Base-by-base conservation (phyloP, 2,888 invertebrate genomes). In the Eurois occulta region DNA sequence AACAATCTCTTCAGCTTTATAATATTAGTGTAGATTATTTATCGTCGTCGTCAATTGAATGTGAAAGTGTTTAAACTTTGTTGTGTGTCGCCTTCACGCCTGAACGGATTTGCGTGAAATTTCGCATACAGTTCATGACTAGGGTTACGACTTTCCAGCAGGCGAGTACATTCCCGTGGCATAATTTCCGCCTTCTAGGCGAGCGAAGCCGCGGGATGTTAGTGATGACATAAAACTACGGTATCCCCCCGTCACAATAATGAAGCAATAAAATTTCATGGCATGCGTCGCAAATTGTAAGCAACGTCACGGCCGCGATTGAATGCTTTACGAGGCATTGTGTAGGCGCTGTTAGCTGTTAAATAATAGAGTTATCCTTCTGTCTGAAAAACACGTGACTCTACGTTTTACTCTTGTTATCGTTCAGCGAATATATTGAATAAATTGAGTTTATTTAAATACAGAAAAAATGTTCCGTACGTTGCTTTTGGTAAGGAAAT, bases 181-280 rank as follows among this genome's bases (percentile, higher is more conserved):
- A 18, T 28, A 58, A 28, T 32, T 3, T 32, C 8, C 32, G 2
- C 0, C 7, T n/a, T 28, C 16, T 16, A 16, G 1, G n/a, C n/a
- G 35, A 41, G n/a, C 0, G 18, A 41, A 65, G 1, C 58, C 35
- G 35, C 35, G 35, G 35, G 62, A 62, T 62, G 64, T 62, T 24
- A 24, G 5, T 13, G 10, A 64, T 64, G 13, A 38, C n/a, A 16
- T 41, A n/a, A 16, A 69, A 52, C 68, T 11, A 18, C 24, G 38
- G 38, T 28, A 32, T n/a, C 35, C 28, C 32, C 2, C 35, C 65
- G 24, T 35, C 32, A 67, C 52, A 35, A 69, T 80, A 82, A 82
- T 82, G 11, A 46, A 67, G 66, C 43, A 83, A 83, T 84, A 71
- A 79, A 67, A 71, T 68, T 70, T 71, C 58, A 79, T 52, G 48